Base-by-base conservation (phyloP, 2,888 invertebrate genomes). In the Catocala fraxini region DNA sequence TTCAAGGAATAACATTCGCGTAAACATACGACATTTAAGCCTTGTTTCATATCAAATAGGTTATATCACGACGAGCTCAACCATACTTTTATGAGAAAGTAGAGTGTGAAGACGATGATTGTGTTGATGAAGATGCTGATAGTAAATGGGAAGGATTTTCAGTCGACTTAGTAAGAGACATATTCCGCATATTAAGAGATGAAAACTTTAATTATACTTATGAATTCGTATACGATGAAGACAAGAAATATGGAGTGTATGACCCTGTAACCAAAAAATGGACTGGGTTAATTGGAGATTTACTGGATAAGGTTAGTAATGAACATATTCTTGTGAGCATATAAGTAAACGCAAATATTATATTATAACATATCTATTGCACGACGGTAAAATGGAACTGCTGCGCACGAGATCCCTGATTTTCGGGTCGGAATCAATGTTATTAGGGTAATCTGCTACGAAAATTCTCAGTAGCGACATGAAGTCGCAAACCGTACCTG, bases 61-160 rank as follows among this genome's bases (percentile, higher is more conserved):
- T 94, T 35, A 96, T 97, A 60, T 96, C 97, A 0, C 95, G 96
- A 69, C 87, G 96, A 90, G 97, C 96, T 71, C 95, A 96, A 54
- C 98, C 98, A 0, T 98, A 97, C 83, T 96, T 97, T 63, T 96
- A 96, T 95, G 89, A 95, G 51, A 97, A 96, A 87, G 67, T 79
- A 63, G 77, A 82, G 66, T 92, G 92, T 68, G 79, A 79, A 63
- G 80, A 79, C 1, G 79, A 83, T 4, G 62, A 71, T 5, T 89
- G 91, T 59, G 92, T 92, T 1, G 94, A 94, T 49, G 91, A 96
- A 6, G 89, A 75, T 42, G 69, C 90, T 0, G 96, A 96, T 12
- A 95, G 95, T 56, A 95, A 95, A 72, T 97, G 95, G 80, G 97
- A 97, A 88, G 97, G 97, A 2, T 98, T 97, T 85, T 96, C 96